phyloP scores from a whole-genome alignment of 2,113 vertebrate genomes.

The Himantopus leucocephalus region DNA sequence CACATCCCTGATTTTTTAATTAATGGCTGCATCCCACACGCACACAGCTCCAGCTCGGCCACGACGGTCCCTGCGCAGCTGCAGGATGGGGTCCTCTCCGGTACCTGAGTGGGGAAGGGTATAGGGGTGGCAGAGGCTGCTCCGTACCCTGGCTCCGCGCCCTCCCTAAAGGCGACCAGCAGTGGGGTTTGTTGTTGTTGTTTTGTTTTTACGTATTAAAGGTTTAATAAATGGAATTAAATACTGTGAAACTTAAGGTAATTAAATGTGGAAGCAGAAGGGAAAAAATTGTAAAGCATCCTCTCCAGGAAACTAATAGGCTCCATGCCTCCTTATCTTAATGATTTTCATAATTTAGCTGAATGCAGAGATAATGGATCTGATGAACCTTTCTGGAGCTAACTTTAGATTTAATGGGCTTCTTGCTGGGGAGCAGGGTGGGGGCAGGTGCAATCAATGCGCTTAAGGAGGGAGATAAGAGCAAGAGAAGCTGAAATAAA shows the following conservation, averaged over 20 bases:
- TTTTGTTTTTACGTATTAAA: neutral
- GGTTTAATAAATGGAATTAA: constrained; percentile 60
- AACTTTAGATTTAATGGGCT: constrained; percentile 52
- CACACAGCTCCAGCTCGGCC: neutral
- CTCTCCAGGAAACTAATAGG: constrained; percentile 57
- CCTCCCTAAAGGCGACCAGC: neutral
- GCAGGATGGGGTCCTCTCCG: neutral
- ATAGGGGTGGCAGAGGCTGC: neutral
- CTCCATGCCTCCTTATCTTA: constrained; percentile 45
- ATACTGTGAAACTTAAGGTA: constrained; percentile 44
- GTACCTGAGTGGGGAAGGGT: fast-evolving
- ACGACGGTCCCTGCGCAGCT: neutral
- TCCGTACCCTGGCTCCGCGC: neutral
- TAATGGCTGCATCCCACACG: neutral
- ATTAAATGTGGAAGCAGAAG: constrained; percentile 44
- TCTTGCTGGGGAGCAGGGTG: neutral
- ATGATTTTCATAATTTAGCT: constrained; percentile 67
- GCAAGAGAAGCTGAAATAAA: neutral
- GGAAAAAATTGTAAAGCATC: neutral
- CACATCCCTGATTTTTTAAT: neutral
- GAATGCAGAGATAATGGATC: constrained; percentile 62
- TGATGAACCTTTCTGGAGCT: constrained; percentile 57
- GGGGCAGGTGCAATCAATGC: neutral
- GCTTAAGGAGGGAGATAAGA: neutral
- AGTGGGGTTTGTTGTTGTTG: neutral